Evolutionary conservation across 1,140 invertebrate genomes (phyloP).

Genomic region (Drosophila navojoa): DNA sequence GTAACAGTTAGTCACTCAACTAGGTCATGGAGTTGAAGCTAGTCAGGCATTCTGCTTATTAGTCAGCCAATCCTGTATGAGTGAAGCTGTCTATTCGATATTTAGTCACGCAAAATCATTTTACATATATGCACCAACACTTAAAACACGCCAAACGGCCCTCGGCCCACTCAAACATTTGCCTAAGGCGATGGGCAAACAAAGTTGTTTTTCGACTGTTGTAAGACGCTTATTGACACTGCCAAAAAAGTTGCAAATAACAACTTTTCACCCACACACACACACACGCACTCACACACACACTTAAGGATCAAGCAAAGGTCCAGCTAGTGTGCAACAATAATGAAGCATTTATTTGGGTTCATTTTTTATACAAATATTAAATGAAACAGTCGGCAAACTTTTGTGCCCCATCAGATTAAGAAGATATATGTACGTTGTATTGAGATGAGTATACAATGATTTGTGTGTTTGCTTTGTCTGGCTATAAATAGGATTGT

Average conservation of each 20-base stretch:
- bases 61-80: too few species aligned
- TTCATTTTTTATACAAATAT: conserved; percentile 19
- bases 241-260: conserved; percentile 55
- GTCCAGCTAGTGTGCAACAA: conserved; percentile 11
- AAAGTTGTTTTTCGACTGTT: conserved; percentile 56
- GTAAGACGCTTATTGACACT: conserved; percentile 75
- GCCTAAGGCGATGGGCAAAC: conserved; percentile 21
- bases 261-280: conserved; percentile 42
- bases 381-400: conserved; percentile 32
- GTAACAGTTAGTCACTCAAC: too few species aligned
- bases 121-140: background rate
- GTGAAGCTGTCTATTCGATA: too few species aligned
- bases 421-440: conserved; percentile 33
- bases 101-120: too few species aligned
- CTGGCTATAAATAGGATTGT: conserved; percentile 85
- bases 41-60: too few species aligned
- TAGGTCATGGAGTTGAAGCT: too few species aligned
- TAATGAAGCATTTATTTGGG: conserved; percentile 24
- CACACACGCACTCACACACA: conserved; percentile 11
- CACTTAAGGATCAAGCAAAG: conserved; percentile 3
- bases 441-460: conserved; percentile 5
- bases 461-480: conserved; percentile 4
- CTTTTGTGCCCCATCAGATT: conserved; percentile 34
- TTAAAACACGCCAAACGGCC: background rate
- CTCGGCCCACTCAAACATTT: conserved; percentile 16